A percentile compares a stretch with the other conserved stretches of the same genome.
Evolutionary conservation across 2,888 invertebrate species (phyloP).

Genomic region (Arge pagana): DNA sequence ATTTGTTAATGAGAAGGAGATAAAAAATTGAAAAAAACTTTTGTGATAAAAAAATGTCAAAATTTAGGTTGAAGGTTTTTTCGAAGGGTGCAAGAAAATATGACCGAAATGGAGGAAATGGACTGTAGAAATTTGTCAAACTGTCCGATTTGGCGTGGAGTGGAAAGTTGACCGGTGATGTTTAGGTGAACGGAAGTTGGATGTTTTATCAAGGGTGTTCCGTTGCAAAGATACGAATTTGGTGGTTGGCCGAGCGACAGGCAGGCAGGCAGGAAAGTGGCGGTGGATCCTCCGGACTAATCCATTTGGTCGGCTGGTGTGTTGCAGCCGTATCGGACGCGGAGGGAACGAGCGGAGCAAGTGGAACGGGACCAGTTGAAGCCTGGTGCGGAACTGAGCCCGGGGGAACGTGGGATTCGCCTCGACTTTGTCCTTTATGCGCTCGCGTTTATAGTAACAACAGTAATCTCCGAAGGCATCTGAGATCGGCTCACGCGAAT

Average conservation of each 20-base stretch:
- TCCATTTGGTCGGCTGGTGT: conserved; percentile 46
- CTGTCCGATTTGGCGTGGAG: too few relatives aligned
- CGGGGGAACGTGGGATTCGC: conserved; percentile 47
- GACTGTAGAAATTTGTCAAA: too few relatives aligned
- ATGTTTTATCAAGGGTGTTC: too few relatives aligned
- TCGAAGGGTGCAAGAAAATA: too few relatives aligned
- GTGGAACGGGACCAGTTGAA: conserved; percentile 24
- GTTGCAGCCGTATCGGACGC: conserved; percentile 40
- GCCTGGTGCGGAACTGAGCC: conserved; percentile 29
- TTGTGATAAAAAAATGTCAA: too few relatives aligned
- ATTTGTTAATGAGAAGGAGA: too few relatives aligned
- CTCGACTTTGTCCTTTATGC: conserved; percentile 47
- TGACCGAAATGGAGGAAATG: too few relatives aligned
- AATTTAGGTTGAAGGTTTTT: too few relatives aligned
- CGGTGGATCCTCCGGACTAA: conserved; percentile 33
- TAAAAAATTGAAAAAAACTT: too few relatives aligned
- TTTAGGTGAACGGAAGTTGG: too few relatives aligned
- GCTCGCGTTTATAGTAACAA: conserved; percentile 51
- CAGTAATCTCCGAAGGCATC: conserved; percentile 48
- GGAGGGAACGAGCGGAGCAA: conserved; percentile 20
- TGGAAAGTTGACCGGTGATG: too few relatives aligned
- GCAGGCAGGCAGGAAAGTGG: conserved; percentile 17
- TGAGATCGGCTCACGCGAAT: conserved; percentile 42
- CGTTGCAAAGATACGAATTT: too few relatives aligned
- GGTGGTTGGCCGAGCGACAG: neutral